Conservation (phyloP, 1,140 invertebrate genomes). For the Sinella curviseta region DNA sequence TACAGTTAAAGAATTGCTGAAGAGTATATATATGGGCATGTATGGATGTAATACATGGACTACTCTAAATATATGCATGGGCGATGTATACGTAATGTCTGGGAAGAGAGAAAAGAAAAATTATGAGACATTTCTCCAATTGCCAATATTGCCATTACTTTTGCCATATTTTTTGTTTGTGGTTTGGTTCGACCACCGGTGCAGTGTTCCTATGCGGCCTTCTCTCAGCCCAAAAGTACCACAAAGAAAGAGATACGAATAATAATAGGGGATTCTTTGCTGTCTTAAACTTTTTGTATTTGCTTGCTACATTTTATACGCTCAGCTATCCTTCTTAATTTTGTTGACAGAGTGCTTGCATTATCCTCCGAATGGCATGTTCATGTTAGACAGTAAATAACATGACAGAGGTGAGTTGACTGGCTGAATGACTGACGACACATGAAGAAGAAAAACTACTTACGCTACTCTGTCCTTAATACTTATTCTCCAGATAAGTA, state of each 20-base stretch:
- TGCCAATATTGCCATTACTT: not conserved
- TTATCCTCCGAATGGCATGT: too few relatives aligned
- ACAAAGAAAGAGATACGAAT: not conserved
- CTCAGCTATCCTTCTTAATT: not conserved
- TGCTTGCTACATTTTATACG: not conserved
- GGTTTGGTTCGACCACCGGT: not conserved
- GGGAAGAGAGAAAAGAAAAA: not conserved
- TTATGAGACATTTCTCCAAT: not conserved
- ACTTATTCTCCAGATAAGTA: too few relatives aligned
- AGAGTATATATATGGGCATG: not conserved
- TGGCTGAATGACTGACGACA: too few relatives aligned
- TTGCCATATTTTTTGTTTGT: not conserved
- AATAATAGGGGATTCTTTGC: not conserved
- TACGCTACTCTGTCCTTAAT: too few relatives aligned
- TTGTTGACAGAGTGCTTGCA: not conserved
- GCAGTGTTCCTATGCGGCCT: too few relatives aligned
- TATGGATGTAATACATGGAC: not conserved
- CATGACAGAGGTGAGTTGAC: too few relatives aligned
- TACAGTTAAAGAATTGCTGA: not conserved
- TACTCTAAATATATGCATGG: not conserved
- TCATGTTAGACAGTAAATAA: too few relatives aligned
- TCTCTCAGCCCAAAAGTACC: too few relatives aligned
- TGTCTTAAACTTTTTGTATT: not conserved
- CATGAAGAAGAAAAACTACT: too few relatives aligned
- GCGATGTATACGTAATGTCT: not conserved